Percentiles rank a stretch among this genome's conserved stretches.
phyloP scores from a whole-genome alignment of 2,113 vertebrate genomes.

The Alethe castanea region DNA sequence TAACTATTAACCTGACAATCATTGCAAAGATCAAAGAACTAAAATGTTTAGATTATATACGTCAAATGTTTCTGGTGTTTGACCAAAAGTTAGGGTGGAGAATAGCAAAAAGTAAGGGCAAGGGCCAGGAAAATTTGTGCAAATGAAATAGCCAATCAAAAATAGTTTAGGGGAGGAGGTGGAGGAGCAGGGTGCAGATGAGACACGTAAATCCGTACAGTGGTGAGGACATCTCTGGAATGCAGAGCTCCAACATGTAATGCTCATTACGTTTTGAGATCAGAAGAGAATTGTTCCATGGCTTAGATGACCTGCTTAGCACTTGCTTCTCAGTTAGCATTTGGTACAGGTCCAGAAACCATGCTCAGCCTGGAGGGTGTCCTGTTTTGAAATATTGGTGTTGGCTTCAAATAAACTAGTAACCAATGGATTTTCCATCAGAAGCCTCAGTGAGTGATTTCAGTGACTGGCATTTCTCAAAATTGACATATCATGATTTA shows the following conservation, averaged over 20 bases:
- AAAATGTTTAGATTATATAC: background rate
- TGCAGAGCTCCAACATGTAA: background rate
- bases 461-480: background rate
- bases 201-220: rapidly evolving
- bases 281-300: background rate
- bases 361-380: background rate
- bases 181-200: background rate
- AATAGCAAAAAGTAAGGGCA: background rate
- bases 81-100: background rate
- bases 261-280: background rate
- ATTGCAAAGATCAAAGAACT: background rate
- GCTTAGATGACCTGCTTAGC: background rate
- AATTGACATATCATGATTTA: background rate
- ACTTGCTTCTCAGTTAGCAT: background rate
- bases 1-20: background rate
- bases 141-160: background rate
- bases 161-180: background rate
- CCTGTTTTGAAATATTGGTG: background rate
- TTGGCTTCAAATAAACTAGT: background rate
- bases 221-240: background rate
- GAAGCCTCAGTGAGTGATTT: background rate
- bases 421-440: background rate
- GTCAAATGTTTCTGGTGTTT: background rate
- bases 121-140: background rate
- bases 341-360: background rate